A percentile compares a stretch with the other conserved stretches of the same genome.
Conservation (phyloP, 2,797 vertebrate genomes). For the Phataginus tricuspis region DNA sequence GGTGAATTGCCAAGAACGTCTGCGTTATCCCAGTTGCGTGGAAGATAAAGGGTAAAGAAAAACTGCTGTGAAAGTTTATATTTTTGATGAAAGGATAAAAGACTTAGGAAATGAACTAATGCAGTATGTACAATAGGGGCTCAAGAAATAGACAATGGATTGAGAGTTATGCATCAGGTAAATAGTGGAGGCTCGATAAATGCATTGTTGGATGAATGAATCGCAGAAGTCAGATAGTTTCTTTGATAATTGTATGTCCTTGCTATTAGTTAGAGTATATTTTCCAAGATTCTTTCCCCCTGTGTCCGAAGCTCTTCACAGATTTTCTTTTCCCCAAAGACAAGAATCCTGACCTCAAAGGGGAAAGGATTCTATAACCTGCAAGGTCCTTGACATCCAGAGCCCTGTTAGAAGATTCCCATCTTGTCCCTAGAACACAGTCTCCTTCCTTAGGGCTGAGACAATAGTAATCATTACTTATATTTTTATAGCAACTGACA, state of each 20-base stretch:
- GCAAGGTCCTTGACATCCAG: neutral
- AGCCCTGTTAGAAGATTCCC: neutral
- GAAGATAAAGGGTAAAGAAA: constrained; percentile 22
- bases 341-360: neutral
- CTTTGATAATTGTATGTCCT: neutral
- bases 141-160: neutral
- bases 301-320: neutral
- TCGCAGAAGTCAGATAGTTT: neutral
- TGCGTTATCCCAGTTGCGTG: neutral
- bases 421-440: neutral
- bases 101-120: neutral
- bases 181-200: neutral
- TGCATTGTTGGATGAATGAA: constrained; percentile 10
- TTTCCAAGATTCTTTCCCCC: neutral
- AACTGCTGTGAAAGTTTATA: neutral
- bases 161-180: neutral
- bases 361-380: neutral
- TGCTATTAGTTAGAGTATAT: neutral
- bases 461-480: neutral
- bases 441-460: neutral
- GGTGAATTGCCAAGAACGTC: neutral
- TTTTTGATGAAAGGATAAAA: constrained; percentile 33
- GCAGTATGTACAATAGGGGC: neutral
- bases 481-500: constrained; percentile 7
- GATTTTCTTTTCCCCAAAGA: neutral